Evolutionary conservation across 2,797 vertebrate genomes (phyloP).

Genomic region (Diceros bicornis): DNA sequence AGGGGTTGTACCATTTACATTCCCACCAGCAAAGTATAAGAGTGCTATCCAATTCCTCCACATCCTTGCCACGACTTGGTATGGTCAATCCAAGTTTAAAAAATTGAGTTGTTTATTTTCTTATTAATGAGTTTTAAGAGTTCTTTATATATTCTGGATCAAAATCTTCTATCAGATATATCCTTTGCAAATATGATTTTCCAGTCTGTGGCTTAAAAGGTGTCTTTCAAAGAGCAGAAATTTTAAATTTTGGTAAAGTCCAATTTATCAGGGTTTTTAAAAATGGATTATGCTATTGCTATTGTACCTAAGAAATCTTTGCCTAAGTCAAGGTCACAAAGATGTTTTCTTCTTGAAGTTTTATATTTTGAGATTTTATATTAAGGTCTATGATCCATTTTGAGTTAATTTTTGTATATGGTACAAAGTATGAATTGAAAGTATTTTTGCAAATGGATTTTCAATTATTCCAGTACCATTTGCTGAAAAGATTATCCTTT

Average conservation of each 20-base stretch:
- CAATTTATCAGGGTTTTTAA: neutral
- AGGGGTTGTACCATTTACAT: neutral
- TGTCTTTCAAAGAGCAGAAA: conserved; percentile 15
- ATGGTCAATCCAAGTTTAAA: neutral
- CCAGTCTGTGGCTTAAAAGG: neutral
- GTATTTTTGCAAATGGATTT: conserved; percentile 53
- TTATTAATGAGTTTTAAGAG: conserved; percentile 19
- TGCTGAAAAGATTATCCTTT: conserved; percentile 1
- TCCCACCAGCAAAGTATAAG: neutral
- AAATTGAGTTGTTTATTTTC: neutral
- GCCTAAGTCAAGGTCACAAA: neutral
- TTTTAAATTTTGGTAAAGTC: neutral
- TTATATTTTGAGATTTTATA: conserved; percentile 8
- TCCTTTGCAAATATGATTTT: neutral
- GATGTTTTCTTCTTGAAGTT: neutral
- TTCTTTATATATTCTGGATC: neutral
- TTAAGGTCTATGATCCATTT: neutral
- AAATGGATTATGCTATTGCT: neutral
- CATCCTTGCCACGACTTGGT: neutral
- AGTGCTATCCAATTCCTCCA: neutral
- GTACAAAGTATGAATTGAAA: neutral
- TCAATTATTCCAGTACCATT: neutral
- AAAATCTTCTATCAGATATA: neutral
- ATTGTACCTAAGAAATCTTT: neutral
- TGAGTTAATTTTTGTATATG: conserved; percentile 28